These are phyloP conservation scores for Cremastobaeus sp. DNA, from an alignment of 2,888 invertebrate species.

Conservation along the genomic window DNA sequence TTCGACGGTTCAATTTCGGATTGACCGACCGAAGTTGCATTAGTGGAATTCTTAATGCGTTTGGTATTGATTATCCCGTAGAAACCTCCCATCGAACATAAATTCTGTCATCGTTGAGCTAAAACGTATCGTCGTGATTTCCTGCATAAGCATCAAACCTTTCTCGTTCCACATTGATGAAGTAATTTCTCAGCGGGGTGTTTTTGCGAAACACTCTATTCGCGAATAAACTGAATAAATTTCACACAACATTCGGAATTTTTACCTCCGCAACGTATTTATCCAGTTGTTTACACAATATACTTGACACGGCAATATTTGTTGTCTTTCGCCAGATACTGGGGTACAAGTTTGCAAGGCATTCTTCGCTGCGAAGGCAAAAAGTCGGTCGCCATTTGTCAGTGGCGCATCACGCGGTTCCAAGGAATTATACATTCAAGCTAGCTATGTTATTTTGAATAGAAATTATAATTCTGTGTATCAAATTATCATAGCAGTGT, in stretches of 20 bases:
- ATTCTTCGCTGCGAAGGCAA: conserved; percentile 11
- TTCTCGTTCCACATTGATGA: conserved; percentile 30
- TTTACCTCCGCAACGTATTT: conserved; percentile 57
- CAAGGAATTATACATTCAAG: conserved; percentile 26
- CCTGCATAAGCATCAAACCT: conserved; percentile 27
- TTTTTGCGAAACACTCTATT: conserved; percentile 45
- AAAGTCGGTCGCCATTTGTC: conserved; percentile 42
- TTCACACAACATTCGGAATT: conserved; percentile 33
- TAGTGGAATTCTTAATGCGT: conserved; percentile 36
- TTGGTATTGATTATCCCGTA: conserved; percentile 25
- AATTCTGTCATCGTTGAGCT: conserved; percentile 37
- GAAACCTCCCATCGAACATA: conserved; percentile 36
- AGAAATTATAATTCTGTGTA: conserved; percentile 17
- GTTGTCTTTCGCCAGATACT: conserved; percentile 37
- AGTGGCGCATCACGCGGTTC: conserved; percentile 10
- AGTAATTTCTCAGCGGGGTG: conserved; percentile 36
- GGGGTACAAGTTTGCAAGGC: conserved; percentile 17
- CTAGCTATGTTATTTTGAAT: conserved; percentile 12
- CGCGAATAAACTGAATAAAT: conserved; percentile 51
- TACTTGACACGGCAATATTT: conserved; percentile 37
- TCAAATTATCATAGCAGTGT: conserved; percentile 32
- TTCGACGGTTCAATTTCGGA: conserved; percentile 23
- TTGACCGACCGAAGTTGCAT: conserved; percentile 7
- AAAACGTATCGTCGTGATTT: conserved; percentile 20
- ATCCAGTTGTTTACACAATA: conserved; percentile 58